Evolutionary conservation across 2,113 vertebrate species (phyloP), one percentile per base, ranked within the genome.

Genomic region (Pongo abelii): DNA sequence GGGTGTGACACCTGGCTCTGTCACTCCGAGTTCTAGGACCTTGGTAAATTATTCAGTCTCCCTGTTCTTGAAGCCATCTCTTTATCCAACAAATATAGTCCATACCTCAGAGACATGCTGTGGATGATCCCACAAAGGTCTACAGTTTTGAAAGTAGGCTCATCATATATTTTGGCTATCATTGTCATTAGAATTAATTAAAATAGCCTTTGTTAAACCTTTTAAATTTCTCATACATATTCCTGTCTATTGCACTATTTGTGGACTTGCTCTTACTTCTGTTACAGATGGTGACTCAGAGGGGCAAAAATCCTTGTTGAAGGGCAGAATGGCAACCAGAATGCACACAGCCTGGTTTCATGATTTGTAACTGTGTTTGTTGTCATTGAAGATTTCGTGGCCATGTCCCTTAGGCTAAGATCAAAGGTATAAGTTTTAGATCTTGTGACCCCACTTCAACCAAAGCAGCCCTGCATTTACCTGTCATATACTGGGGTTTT

Each of bases 311-410:
- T n/a, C 38, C 35, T 50, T 20, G 8, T 4, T 72, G 11, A 84
- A 69, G 32, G 12, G 13, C 8, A 92, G 22, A 59, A 20, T 0
- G 9, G 17, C 16, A 48, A 35, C 4, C 40, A 23, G 14, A 86
- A 46, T 0, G 7, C 7, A 6, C 1, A 3, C 1, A 6, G 1
- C 23, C 25, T 38, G 16, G 13, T 22, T 46, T 69, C 6, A 8
- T 1, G 35, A n/a, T 70, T 32, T 77, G 46, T 13, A 25, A 69
- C 50, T 20, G 9, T 59, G 10, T 38, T 48, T 70, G n/a, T 35
- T 23, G 0, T 89, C 35, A 25, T 38, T 93, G 27, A 38, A 18
- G 32, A 30, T 50, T 50, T 80, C 32, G 3, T 35, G n/a, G 67
- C 32, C 48, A 61, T 27, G 52, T 57, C 6, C 46, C 27, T 35